Evolutionary conservation across 2,888 invertebrate species (phyloP), one percentile per base, ranked within the genome.

Genomic region (Conus canariensis): DNA sequence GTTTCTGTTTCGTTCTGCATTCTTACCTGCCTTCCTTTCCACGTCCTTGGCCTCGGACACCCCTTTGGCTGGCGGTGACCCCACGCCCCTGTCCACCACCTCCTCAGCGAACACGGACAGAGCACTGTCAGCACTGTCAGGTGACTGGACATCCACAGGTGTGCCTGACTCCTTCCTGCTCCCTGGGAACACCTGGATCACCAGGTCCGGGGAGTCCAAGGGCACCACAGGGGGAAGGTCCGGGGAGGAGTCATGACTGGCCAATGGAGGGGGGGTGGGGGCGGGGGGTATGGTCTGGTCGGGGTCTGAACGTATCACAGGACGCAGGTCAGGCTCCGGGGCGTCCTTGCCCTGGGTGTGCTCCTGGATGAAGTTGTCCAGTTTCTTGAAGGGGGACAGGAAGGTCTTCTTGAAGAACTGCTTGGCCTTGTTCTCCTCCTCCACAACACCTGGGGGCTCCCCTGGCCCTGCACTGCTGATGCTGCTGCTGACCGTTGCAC

Each of bases 151-250:
- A 70, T 87, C 83, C 19, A 25, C 67, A 7, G 80, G 67, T 8
- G 89, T 60, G 25, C 19, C 85, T 4, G 45, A 45, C 4, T 45
- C 59, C 83, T 19, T 85, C 10, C 10, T 74, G 14, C 70, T 77
- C 12, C 90, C 91, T 4, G 90, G 88, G 80, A 88, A 92, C 6
- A 92, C 85, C 22, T 90, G 85, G 12, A 91, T 30, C 25, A 89
- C 90, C n/a, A 94, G 91, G 83, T 94, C 94, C 45, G 93, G 94
- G n/a, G 94, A 93, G 30, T 92, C 91, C 16, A 95, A 88, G 80
- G 91, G 91, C 30, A 95, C 92, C 45, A 95, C 93, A 22, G 95
- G 95, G 16, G 95, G 95, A 16, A 95, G 91, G 22, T 93, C 91
- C 1, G 64, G 64, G 58, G 91, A 91, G n/a, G 67, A 89, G 25